Evolutionary conservation across 1,140 invertebrate species (phyloP), one percentile per base, ranked within the genome.

Genomic region (Aphaenogaster rudis): DNA sequence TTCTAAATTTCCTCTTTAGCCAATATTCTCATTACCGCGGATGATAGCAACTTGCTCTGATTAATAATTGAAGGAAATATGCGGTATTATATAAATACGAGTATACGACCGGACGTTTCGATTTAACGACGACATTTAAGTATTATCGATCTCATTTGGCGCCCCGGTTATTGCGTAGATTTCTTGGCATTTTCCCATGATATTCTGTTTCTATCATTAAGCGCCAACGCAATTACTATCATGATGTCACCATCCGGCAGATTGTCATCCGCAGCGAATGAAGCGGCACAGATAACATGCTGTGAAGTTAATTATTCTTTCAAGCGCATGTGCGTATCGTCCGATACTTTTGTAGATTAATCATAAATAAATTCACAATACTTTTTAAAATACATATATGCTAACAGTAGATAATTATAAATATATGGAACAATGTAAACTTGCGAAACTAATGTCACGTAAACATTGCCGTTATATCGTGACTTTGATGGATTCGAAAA

Each of bases 181-280:
- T 28, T 17, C 74, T 59, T 36, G 0, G 11, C 42, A 13, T 42
- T 28, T 52, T 72, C 13, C 17, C 33, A 50, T 39, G 17, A 2
- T 45, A 54, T 66, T 88, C 45, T 69, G 17, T 69, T 86, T 79
- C 13, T 61, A 61, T 64, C 74, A 74, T 82, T 82, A 82, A 36
- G 17, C 9, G 9, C 28, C 15, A 74, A 21, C 17, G 54, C 15
- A 61, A 74, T 48, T 82, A 82, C 11, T 59, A 72, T 82, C 36
- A 57, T 72, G 79, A 82, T 72, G 39, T 82, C 67, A 82, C 33
- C 52, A 59, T 59, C 52, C 69, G 42, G 33, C 39, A 42, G 13
- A 72, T 1, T 74, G 39, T 57, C 54, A 48, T 61, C 28, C 15
- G 66, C 36, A 82, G 39, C 66, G 21, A 82, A 74, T 82, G 42